Base-by-base conservation (phyloP, 2,888 invertebrate genomes). In the Volucella zonaria region DNA sequence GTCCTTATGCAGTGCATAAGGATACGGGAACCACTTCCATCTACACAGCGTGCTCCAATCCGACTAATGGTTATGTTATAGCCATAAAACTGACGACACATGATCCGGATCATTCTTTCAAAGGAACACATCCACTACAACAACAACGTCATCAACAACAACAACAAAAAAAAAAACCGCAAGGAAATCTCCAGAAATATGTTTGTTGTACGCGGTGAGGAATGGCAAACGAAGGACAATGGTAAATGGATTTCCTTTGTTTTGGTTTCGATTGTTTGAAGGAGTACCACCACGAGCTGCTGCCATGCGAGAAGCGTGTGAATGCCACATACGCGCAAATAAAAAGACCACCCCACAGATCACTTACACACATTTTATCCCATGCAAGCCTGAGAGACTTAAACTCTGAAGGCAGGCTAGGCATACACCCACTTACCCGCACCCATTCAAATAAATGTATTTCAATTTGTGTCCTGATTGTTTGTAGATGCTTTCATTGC, bases 211-310 rank as follows among this genome's bases (percentile, higher is more conserved):
- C 40, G 11, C 6, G 11, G 11, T 45, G 45, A 11, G 45, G n/a
- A 31, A 31, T 31, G 4, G 0, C 31, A 31, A 31, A 31, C 31
- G 31, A 31, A 31, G 49, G 40, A 51, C 62, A 76, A 67, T 78
- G 74, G 67, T 82, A 82, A 82, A 82, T 82, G 82, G 82, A 82
- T 79, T 79, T 79, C 62, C 68, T 82, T 82, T 82, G 82, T 82
- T 82, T 52, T 49, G 58, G n/a, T 74, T 82, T 82, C 78, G 74
- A 82, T 82, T 82, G 82, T 82, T 82, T 82, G 59, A 79, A 74
- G 73, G 56, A 74, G 64, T 42, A 59, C 31, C 31, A 31, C 31
- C 18, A 67, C 8, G n/a, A 61, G 62, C 54, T 43, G 58, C 42
- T 42, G 15, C 56, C 49, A 45, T 43, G 45, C 43, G 23, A 70